Percentiles rank a stretch among this genome's conserved stretches.
Conservation (phyloP, 2,888 invertebrate genomes). For the Phrixothrix hirtus region DNA sequence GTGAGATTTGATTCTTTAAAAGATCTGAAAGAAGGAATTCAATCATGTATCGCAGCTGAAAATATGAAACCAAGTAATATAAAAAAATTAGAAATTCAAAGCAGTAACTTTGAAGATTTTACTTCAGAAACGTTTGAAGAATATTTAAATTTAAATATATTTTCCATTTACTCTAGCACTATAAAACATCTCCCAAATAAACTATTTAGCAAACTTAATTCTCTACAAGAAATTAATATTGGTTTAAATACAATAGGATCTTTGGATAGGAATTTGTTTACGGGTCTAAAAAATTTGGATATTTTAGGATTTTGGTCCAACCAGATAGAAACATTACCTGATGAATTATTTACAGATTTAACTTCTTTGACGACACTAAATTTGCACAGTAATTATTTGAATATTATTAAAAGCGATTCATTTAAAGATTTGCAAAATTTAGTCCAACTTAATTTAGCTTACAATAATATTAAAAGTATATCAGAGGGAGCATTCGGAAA, state of each 20-base stretch:
- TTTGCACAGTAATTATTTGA: slow-evolving; percentile 10
- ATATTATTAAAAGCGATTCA: background rate
- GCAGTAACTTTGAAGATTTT: background rate
- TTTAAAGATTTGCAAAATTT: slow-evolving; percentile 3
- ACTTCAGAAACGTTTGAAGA: background rate
- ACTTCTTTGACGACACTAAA: background rate
- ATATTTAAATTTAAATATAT: background rate
- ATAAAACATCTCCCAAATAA: background rate
- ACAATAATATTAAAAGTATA: slow-evolving; percentile 8
- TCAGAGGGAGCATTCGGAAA: background rate
- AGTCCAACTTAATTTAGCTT: slow-evolving; percentile 2
- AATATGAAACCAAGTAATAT: background rate
- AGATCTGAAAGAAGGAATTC: background rate
- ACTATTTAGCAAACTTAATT: background rate
- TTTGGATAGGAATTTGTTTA: background rate
- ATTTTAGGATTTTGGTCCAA: slow-evolving; percentile 5
- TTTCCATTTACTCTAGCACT: slow-evolving; percentile 1
- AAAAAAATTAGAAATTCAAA: background rate
- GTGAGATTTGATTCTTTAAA: background rate
- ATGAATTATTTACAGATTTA: background rate
- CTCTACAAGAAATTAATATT: slow-evolving; percentile 2
- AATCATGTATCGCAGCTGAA: background rate
- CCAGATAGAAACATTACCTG: background rate
- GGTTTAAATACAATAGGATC: slow-evolving; percentile 6
- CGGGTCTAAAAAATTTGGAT: background rate